Evolutionary conservation across 2,113 vertebrate genomes (phyloP).

Genomic region (Callipepla squamata): DNA sequence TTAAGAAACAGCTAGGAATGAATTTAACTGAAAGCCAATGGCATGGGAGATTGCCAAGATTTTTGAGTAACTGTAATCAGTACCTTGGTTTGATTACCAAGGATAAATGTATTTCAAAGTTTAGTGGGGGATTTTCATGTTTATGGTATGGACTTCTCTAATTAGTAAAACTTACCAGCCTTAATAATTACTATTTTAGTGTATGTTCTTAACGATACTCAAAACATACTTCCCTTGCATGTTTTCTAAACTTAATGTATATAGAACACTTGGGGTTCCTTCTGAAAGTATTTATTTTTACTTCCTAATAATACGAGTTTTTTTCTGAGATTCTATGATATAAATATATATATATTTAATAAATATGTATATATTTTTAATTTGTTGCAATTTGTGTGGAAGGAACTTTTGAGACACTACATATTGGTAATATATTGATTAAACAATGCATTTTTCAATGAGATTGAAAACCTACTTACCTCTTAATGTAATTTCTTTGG

Average conservation of each 20-base stretch:
- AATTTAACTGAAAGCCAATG: background rate
- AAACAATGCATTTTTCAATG: slow-evolving; percentile 72
- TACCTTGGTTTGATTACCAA: background rate
- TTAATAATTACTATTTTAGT: background rate
- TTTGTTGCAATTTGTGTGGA: background rate
- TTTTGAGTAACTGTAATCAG: background rate
- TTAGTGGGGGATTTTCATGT: background rate
- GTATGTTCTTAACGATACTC: background rate
- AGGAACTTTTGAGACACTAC: slow-evolving; percentile 16
- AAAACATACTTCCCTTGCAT: background rate
- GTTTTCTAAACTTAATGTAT: background rate
- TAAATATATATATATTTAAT: background rate
- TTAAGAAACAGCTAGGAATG: background rate
- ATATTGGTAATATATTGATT: slow-evolving; percentile 75
- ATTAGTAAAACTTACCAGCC: background rate
- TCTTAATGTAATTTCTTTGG: slow-evolving; percentile 81
- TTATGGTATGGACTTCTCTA: background rate
- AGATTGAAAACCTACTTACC: slow-evolving; percentile 79
- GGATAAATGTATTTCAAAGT: background rate
- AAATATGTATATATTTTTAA: background rate
- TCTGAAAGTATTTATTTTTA: slow-evolving; percentile 28
- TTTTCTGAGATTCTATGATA: slow-evolving; percentile 1
- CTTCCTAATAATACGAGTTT: background rate
- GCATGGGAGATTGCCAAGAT: background rate
- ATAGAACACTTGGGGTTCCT: background rate